Evolutionary conservation across 92 coral and sea anemone genomes (phyloP).

Genomic region (Zoanthus sansibaricus): DNA sequence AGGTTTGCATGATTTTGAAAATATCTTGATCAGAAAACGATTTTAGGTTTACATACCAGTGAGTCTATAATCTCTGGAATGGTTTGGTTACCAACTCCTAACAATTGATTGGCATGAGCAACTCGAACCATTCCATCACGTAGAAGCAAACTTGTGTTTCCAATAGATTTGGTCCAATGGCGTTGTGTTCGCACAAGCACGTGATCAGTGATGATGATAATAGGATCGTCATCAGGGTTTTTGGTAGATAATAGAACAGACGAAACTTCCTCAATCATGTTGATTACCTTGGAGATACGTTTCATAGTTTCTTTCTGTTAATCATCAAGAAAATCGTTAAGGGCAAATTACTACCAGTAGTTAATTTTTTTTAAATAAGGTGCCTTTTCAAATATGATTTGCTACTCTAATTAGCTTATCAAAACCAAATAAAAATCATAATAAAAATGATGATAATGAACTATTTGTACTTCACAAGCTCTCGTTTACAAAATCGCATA

Average conservation of each 20-base stretch:
- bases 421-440: too few relatives aligned
- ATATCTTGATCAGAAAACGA: too few relatives aligned
- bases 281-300: conserved; percentile 20
- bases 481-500: too few relatives aligned
- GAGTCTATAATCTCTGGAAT: conserved; percentile 27
- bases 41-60: conserved; percentile 8
- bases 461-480: too few relatives aligned
- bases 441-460: too few relatives aligned
- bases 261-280: conserved; percentile 33
- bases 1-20: too few relatives aligned
- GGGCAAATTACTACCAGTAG: not conserved
- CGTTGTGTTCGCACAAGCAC: conserved; percentile 36
- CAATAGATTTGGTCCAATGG: conserved; percentile 30
- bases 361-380: not conserved
- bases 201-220: conserved; percentile 27
- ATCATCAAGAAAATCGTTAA: not conserved
- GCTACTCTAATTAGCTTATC: too few relatives aligned
- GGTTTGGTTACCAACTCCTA: conserved; percentile 1
- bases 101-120: conserved; percentile 29
- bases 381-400: too few relatives aligned
- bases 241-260: conserved; percentile 38
- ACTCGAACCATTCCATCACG: conserved; percentile 33
- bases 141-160: conserved; percentile 36
- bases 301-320: conserved; percentile 29
- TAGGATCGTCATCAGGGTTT: conserved; percentile 11